Evolutionary conservation across 2,888 invertebrate species (phyloP).

Genomic region (Gibbula magus): DNA sequence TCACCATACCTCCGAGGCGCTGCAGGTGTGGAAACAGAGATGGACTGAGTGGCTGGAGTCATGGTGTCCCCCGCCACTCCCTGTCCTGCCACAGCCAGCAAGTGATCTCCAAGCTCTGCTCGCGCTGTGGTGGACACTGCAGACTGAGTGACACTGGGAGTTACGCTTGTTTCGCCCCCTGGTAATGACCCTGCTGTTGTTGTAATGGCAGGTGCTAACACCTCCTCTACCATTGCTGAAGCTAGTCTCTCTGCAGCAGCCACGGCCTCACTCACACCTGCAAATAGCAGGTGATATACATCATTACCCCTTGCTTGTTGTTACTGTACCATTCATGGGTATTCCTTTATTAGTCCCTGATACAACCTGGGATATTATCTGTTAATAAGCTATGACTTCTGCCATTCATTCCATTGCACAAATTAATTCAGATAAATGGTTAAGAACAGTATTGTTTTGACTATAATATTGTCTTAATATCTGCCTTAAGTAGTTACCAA

Average conservation of each 20-base stretch:
- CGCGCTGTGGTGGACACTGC: constrained; percentile 10
- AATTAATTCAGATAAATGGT: too few species aligned
- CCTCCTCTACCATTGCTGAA: constrained; percentile 56
- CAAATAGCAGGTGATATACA: not conserved
- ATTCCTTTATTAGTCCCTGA: too few species aligned
- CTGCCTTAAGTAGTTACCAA: too few species aligned
- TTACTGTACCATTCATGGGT: too few species aligned
- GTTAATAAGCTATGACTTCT: too few species aligned
- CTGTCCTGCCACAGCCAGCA: constrained; percentile 3
- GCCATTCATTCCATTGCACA: too few species aligned
- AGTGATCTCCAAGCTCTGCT: not conserved
- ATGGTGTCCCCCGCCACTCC: constrained; percentile 32
- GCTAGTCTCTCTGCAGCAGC: constrained; percentile 59
- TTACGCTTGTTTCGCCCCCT: not conserved
- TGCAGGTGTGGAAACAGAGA: constrained; percentile 37
- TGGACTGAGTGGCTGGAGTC: constrained; percentile 43
- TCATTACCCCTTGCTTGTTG: too few species aligned
- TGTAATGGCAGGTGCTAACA: constrained; percentile 38
- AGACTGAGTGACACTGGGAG: constrained; percentile 4
- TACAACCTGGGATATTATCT: too few species aligned
- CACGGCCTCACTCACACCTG: constrained; percentile 49
- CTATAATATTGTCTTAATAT: too few species aligned
- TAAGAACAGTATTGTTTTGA: too few species aligned
- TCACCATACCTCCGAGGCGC: constrained; percentile 33
- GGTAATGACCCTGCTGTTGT: not conserved